phyloP scores from a whole-genome alignment of 2,113 vertebrate species.

The Sialia sialis region DNA sequence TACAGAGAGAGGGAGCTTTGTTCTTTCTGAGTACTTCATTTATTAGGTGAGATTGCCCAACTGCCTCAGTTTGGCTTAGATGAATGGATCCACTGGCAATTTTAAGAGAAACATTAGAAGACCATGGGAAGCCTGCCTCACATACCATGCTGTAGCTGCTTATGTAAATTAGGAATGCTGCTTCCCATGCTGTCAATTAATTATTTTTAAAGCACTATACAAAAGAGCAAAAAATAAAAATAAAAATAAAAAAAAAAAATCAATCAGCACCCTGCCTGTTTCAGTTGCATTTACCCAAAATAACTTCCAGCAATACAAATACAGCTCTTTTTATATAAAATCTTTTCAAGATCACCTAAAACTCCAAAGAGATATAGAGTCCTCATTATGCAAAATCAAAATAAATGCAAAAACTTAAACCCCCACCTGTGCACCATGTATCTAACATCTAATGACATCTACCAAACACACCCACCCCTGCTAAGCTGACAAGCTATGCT shows the following conservation, averaged over 20 bases:
- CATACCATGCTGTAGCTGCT: neutral
- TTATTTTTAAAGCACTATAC: neutral
- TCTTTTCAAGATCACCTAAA: neutral
- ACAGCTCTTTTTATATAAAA: neutral
- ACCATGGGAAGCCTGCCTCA: neutral
- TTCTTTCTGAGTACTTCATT: neutral
- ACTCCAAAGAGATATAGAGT: fast-evolving
- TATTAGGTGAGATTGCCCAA: neutral
- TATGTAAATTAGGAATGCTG: neutral
- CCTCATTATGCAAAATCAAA: neutral
- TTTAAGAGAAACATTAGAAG: neutral
- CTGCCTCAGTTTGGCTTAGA: neutral
- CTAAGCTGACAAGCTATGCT: neutral
- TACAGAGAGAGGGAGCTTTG: neutral
- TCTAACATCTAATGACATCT: neutral
- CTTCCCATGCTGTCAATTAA: neutral
- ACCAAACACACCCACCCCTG: neutral
- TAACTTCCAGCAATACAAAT: neutral
- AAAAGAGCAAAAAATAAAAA: neutral
- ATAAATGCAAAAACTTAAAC: neutral
- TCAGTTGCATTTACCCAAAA: neutral
- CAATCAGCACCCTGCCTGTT: neutral
- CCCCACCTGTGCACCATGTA: fast-evolving
- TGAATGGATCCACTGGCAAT: neutral
- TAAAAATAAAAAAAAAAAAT: neutral